Conservation (phyloP, 2,797 vertebrate species). For the Chaetophractus vellerosus region DNA sequence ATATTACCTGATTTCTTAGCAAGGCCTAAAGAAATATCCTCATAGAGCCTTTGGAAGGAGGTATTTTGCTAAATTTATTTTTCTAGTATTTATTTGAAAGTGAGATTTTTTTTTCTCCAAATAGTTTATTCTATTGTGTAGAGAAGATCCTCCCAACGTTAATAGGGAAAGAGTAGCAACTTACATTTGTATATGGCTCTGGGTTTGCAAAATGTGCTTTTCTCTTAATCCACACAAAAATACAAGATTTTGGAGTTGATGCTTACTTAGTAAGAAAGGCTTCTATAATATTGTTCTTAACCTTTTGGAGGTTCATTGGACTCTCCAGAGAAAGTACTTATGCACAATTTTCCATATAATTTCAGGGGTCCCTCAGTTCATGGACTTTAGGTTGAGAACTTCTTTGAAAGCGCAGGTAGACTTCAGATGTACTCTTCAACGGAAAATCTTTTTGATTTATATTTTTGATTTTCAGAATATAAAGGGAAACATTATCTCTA, state of each 20-base stretch:
- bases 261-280: conserved; percentile 46
- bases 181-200: conserved; percentile 30
- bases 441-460: background rate
- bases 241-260: conserved; percentile 40
- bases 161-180: conserved; percentile 7
- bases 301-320: background rate
- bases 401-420: conserved; percentile 12
- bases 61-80: conserved; percentile 60
- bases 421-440: conserved; percentile 11
- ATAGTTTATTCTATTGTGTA: conserved; percentile 5
- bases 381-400: conserved; percentile 62
- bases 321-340: conserved; percentile 56
- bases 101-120: background rate
- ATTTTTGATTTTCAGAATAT: conserved; percentile 41
- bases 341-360: conserved; percentile 10
- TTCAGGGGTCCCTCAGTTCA: background rate
- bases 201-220: conserved; percentile 58
- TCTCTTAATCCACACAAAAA: conserved; percentile 11
- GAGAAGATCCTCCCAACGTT: conserved; percentile 19
- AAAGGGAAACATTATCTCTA: conserved; percentile 32
- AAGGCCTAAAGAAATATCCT: conserved; percentile 51
- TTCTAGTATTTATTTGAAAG: conserved; percentile 49
- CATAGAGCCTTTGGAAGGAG: conserved; percentile 52
- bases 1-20: conserved; percentile 55
- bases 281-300: conserved; percentile 57